These are phyloP conservation scores for Glaucomys volans DNA, from an alignment of 2,113 vertebrate species.

Conservation along the genomic window DNA sequence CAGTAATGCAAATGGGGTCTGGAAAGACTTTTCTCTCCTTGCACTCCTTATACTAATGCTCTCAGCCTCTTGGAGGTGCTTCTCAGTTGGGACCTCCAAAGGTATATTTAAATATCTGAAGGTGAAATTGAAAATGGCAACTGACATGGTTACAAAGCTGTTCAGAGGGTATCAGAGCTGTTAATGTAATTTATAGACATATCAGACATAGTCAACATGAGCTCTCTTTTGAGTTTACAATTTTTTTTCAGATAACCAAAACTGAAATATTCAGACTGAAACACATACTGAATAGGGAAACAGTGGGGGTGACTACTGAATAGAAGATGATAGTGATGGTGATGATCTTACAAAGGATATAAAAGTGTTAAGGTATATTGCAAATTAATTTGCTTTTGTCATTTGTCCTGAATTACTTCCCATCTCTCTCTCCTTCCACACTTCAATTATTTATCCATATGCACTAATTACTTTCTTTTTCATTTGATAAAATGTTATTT, in stretches of 20 bases:
- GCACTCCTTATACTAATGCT: neutral
- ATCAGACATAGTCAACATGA: neutral
- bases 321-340: neutral
- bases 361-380: neutral
- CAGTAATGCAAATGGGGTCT: neutral
- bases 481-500: neutral
- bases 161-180: neutral
- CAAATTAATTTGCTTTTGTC: neutral
- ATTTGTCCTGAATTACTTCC: neutral
- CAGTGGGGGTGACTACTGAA: neutral
- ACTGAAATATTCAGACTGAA: neutral
- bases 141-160: neutral
- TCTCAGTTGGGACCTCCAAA: neutral
- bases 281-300: neutral
- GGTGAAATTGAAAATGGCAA: neutral
- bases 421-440: neutral
- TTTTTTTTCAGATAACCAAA: neutral
- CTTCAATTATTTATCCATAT: neutral
- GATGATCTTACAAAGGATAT: neutral
- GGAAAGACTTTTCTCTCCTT: neutral
- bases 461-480: neutral
- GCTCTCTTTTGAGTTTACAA: neutral
- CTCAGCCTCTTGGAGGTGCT: neutral
- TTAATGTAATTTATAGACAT: neutral
- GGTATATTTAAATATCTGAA: neutral